Evolutionary conservation across 1,140 invertebrate genomes (phyloP).

Genomic region (Hylyphantes graminicola): DNA sequence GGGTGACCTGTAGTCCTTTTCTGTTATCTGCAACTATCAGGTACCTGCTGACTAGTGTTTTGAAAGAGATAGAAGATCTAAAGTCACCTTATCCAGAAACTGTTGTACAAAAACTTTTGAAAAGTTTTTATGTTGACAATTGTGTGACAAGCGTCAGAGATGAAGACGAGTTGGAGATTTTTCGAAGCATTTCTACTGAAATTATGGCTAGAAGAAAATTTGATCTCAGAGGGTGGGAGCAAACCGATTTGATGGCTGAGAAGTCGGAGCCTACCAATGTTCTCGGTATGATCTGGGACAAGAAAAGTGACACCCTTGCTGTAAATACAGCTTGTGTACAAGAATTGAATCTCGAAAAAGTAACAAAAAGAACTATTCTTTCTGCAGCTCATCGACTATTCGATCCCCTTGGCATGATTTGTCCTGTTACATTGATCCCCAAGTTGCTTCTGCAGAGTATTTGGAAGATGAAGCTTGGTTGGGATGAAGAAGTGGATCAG

Average conservation of each 20-base stretch:
- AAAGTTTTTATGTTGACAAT: conserved; percentile 37
- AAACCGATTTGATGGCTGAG: not conserved
- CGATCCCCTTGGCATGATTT: conserved; percentile 44
- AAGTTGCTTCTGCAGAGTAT: conserved; percentile 31
- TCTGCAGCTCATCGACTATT: too few species aligned
- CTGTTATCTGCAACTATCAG: not conserved
- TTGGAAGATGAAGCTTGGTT: conserved; percentile 9
- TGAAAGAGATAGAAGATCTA: not conserved
- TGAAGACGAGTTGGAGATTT: not conserved
- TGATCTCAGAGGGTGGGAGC: conserved; percentile 27
- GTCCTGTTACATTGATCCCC: conserved; percentile 33
- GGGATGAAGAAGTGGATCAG: conserved; percentile 34
- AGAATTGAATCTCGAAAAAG: conserved; percentile 5
- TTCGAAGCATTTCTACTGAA: conserved; percentile 19
- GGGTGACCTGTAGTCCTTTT: conserved; percentile 32
- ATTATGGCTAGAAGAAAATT: conserved; percentile 36
- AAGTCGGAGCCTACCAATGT: not conserved
- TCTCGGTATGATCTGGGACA: conserved; percentile 8
- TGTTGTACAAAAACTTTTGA: not conserved
- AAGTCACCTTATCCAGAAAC: not conserved
- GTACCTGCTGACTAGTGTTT: not conserved
- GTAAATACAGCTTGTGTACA: conserved; percentile 4
- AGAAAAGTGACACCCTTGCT: not conserved
- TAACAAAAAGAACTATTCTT: conserved; percentile 4
- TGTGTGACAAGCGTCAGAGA: conserved; percentile 2